phyloP scores from a whole-genome alignment of 1,140 invertebrate genomes.

The Orchestia grillus region DNA sequence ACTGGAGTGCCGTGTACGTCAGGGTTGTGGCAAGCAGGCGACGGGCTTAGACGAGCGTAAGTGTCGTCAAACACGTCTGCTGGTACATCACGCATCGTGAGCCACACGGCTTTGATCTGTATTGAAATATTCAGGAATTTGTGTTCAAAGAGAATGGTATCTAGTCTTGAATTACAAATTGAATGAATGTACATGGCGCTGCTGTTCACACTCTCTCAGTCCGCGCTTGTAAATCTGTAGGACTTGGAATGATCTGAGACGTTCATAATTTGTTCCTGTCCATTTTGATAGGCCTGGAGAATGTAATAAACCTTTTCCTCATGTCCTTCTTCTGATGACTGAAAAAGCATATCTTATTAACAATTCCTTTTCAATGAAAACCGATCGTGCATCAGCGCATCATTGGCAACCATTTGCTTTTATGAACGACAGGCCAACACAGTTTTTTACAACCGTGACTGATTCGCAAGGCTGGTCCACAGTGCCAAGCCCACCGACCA shows the following conservation, averaged over 20 bases:
- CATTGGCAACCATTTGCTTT: not conserved
- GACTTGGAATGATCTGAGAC: not conserved
- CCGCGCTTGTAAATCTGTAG: not conserved
- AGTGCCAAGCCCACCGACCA: too few relatives aligned
- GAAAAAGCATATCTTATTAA: not conserved
- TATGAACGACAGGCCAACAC: not conserved
- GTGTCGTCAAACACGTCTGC: not conserved
- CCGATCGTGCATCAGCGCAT: not conserved
- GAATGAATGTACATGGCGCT: not conserved
- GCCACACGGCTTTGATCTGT: not conserved
- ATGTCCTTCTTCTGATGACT: not conserved
- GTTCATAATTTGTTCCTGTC: not conserved
- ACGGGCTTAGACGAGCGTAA: too few relatives aligned
- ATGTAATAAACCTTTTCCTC: not conserved
- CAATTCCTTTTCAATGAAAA: not conserved
- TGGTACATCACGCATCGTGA: not conserved
- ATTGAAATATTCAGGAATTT: not conserved
- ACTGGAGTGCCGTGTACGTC: too few relatives aligned
- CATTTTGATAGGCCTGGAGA: not conserved
- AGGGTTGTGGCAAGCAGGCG: not conserved
- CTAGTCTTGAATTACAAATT: not conserved
- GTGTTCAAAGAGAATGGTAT: not conserved
- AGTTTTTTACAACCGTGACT: not conserved
- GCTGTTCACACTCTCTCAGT: not conserved
- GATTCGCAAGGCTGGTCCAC: too few relatives aligned